Evolutionary conservation across 2,113 vertebrate genomes (phyloP), one percentile per base, ranked within the genome.

Genomic region (Pleuronectes platessa): DNA sequence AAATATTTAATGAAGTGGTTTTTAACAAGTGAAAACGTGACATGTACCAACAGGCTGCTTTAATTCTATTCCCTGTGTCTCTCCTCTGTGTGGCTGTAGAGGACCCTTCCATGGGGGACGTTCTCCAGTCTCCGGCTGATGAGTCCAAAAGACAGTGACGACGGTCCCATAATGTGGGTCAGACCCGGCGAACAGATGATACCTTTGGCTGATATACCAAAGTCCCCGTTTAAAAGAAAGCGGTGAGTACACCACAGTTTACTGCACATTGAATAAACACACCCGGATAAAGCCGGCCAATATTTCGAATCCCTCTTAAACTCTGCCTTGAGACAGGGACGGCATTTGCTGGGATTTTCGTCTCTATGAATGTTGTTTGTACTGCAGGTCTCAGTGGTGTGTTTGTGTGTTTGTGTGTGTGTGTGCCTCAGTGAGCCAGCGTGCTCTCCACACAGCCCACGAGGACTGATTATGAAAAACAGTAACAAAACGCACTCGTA

Each of bases 151-250:
- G 97, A 99, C 80, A 99, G 97, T 21, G 98, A 99, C 81, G 98
- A 99, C 67, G 98, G 98, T 64, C 98, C 98, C 60, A 99, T 99
- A 79, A 96, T 99, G 97, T 99, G 98, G 98, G 98, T 99, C 85
- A 95, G 98, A 63, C 98, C 98, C 0, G 98, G 98, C 93, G 98
- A 99, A 37, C 98, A 99, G 93, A 98, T 99, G 98, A 99, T 99
- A 91, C 98, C 98, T 69, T 96, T 99, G 90, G 96, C 98, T 74
- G 98, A 99, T 84, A 97, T 98, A 96, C 98, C 97, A 95, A 99
- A 99, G 96, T 98, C 98, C 89, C 98, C 97, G 90, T 99, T 98
- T 89, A 99, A 98, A 93, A 96, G 97, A 92, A 99, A 96, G 95
- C 96, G 97, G 97, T 99, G 67, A 89, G 88, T 53, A 55, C 45